Evolutionary conservation across 1,140 invertebrate species (phyloP).

Genomic region (Cheumatopsyche charites): DNA sequence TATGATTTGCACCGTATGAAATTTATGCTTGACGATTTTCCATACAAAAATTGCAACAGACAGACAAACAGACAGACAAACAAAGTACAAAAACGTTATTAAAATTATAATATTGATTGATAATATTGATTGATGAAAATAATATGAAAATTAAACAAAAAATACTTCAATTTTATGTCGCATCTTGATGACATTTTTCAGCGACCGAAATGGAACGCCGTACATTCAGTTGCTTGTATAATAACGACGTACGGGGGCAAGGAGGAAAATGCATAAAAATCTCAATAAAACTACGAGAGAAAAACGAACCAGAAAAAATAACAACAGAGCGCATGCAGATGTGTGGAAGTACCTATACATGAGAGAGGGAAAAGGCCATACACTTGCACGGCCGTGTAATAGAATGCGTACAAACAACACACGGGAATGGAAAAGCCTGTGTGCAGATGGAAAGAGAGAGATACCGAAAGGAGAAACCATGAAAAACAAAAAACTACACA

Average conservation of each 20-base stretch:
- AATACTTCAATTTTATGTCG: not conserved
- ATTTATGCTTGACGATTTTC: no score
- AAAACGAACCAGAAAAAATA: constrained; percentile 15
- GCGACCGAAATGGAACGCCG: not conserved
- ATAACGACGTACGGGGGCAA: constrained; percentile 11
- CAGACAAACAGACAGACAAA: no score
- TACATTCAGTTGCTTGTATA: constrained; percentile 16
- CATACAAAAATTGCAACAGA: no score
- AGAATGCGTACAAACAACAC: not conserved
- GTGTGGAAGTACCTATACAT: not conserved
- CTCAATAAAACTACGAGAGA: constrained; percentile 30
- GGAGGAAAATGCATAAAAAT: constrained; percentile 36
- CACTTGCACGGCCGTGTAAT: not conserved
- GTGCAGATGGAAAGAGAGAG: not conserved
- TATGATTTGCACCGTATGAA: no score
- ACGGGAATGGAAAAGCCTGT: not conserved
- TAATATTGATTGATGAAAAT: no score
- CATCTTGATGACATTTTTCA: not conserved
- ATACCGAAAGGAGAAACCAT: constrained; percentile 26
- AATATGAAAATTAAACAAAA: not conserved
- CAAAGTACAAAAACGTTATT: no score
- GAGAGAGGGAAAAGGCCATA: not conserved
- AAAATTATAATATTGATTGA: no score
- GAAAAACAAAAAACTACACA: constrained; percentile 36
- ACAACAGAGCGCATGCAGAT: not conserved